Percentiles rank a stretch among this genome's conserved stretches.
phyloP scores from a whole-genome alignment of 1,140 invertebrate genomes.

The Ceratina calcarata region DNA sequence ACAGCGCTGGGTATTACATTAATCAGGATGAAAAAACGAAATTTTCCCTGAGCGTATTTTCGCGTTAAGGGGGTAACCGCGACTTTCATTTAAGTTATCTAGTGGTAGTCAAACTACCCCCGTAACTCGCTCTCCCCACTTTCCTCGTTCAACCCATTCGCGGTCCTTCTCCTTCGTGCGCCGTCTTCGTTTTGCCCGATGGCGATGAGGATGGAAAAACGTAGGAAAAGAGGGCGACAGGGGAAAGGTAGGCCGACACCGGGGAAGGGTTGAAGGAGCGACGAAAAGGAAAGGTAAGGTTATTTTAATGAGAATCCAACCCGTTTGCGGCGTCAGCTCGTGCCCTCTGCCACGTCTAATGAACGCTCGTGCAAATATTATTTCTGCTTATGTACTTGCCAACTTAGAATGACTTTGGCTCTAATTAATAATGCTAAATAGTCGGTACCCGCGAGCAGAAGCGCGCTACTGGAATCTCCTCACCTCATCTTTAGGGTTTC shows the following conservation, averaged over 20 bases:
- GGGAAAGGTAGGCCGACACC: conserved; percentile 12
- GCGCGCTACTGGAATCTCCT: conserved; percentile 35
- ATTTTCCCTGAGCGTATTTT: conserved; percentile 72
- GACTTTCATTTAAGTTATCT: conserved; percentile 71
- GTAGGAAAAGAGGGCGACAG: conserved; percentile 36
- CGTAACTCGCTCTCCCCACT: conserved; percentile 57
- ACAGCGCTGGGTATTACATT: conserved; percentile 63
- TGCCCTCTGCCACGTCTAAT: conserved; percentile 71
- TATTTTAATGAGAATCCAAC: conserved; percentile 79
- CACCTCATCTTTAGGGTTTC: conserved; percentile 2
- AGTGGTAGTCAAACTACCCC: conserved; percentile 69
- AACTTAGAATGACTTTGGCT: conserved; percentile 78
- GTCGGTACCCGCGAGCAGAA: conserved; percentile 32
- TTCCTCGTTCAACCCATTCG: conserved; percentile 14
- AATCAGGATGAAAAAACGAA: conserved; percentile 68
- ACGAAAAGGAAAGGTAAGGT: conserved; percentile 71
- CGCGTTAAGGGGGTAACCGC: conserved; percentile 63
- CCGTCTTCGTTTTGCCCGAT: conserved; percentile 5
- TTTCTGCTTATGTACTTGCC: conserved; percentile 79
- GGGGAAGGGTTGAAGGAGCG: neutral
- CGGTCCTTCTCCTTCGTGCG: neutral
- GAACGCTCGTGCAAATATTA: conserved; percentile 80
- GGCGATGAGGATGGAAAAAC: conserved; percentile 15
- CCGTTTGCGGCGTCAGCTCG: conserved; percentile 74
- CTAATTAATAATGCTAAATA: conserved; percentile 80